phyloP scores from a whole-genome alignment of 2,888 invertebrate species.

The Eupithecia tripunctaria region DNA sequence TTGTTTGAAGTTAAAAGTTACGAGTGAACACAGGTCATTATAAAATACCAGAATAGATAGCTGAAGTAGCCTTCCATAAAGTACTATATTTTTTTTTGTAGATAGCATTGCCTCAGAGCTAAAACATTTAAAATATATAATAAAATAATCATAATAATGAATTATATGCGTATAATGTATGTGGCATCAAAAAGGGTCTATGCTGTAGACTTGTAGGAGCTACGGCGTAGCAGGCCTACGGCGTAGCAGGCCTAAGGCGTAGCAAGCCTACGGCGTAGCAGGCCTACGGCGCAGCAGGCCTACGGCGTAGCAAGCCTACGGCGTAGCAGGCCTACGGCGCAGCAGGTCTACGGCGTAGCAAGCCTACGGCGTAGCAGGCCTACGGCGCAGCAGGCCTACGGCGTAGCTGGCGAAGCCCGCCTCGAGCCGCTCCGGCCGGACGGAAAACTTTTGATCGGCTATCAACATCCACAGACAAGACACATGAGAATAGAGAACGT shows the following conservation, averaged over 20 bases:
- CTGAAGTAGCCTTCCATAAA: neutral
- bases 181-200: neutral
- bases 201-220: neutral
- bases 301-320: no score
- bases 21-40: neutral
- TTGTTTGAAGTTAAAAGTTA: neutral
- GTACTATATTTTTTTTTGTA: neutral
- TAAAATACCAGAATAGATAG: neutral
- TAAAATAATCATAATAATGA: no score
- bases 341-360: no score
- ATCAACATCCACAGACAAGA: slow-evolving; percentile 25
- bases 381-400: neutral
- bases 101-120: neutral
- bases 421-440: slow-evolving; percentile 5
- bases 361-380: neutral
- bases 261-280: neutral
- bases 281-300: neutral
- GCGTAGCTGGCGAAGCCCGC: no score
- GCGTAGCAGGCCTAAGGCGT: neutral
- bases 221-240: neutral
- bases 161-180: no score
- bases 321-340: neutral
- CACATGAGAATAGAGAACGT: no score
- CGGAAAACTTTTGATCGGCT: slow-evolving; percentile 23
- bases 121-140: no score